Percentiles rank a stretch among this genome's conserved stretches.
These are phyloP conservation scores for Lochmaea capreae DNA, from an alignment of 2,888 invertebrate genomes.

Conservation along the genomic window DNA sequence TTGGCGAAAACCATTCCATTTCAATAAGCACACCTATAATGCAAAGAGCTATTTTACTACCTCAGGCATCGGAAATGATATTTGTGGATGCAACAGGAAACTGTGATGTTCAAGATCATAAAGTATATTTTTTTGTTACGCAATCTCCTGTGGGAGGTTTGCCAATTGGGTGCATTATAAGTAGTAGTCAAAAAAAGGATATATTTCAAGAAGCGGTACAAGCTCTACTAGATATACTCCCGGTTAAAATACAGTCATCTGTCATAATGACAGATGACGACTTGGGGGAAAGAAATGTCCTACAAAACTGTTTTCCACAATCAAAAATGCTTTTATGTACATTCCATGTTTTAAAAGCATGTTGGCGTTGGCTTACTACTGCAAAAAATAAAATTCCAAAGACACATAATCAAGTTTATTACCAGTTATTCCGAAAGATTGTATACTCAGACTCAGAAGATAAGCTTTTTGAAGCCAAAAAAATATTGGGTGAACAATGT, in stretches of 20 bases:
- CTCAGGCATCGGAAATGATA: conserved; percentile 32
- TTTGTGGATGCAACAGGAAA: conserved; percentile 41
- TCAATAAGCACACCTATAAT: conserved; percentile 39
- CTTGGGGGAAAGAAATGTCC: conserved; percentile 36
- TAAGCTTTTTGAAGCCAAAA: no score
- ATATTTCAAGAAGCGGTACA: conserved; percentile 4
- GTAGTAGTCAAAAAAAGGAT: conserved; percentile 37
- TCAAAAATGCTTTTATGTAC: conserved; percentile 32
- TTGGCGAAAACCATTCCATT: not conserved
- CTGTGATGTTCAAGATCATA: conserved; percentile 35
- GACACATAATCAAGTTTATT: no score
- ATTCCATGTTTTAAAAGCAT: conserved; percentile 37
- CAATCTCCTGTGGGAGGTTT: conserved; percentile 40
- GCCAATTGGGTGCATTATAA: conserved; percentile 40
- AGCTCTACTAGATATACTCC: conserved; percentile 35
- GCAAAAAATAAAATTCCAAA: conserved; percentile 30
- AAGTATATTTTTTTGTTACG: conserved; percentile 41
- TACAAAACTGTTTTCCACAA: conserved; percentile 31
- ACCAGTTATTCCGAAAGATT: no score
- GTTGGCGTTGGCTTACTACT: conserved; percentile 38
- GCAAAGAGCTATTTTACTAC: conserved; percentile 29
- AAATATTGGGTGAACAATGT: not conserved
- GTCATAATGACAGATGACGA: conserved; percentile 45
- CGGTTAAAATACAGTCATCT: conserved; percentile 31
- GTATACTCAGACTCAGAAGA: no score